Evolutionary conservation across 1,140 invertebrate genomes (phyloP).

Genomic region (Drusus annulatus): DNA sequence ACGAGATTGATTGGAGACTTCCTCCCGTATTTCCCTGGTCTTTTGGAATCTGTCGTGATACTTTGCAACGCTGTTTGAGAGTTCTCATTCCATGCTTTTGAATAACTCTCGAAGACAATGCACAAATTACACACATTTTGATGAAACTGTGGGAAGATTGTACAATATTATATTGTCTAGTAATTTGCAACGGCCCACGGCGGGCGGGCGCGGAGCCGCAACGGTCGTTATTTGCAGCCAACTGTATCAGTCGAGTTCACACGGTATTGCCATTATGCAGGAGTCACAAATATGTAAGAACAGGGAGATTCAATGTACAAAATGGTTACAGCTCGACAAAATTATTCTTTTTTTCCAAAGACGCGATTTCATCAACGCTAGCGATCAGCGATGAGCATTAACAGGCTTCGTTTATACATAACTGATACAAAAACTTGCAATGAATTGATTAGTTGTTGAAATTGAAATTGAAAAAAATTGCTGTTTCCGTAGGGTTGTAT

Average conservation of each 20-base stretch:
- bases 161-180: background rate
- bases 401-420: too few species aligned
- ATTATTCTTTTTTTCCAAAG: too few species aligned
- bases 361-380: too few species aligned
- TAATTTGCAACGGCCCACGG: conserved; percentile 1
- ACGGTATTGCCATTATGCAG: background rate
- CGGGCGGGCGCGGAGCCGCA: background rate
- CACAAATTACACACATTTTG: background rate
- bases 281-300: background rate
- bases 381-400: too few species aligned
- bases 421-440: too few species aligned
- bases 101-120: background rate
- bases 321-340: background rate
- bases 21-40: background rate
- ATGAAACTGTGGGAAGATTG: conserved; percentile 14
- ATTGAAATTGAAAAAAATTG: too few species aligned
- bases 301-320: background rate
- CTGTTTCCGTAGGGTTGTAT: too few species aligned
- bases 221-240: conserved; percentile 14
- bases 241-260: conserved; percentile 15
- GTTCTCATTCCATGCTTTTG: background rate
- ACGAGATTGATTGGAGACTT: background rate
- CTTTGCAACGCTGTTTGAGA: too few species aligned
- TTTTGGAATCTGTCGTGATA: too few species aligned
- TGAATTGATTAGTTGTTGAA: too few species aligned